Percentiles rank a stretch among this genome's conserved stretches.
Conservation (phyloP, 2,113 vertebrate species). For the Haplochromis burtoni region DNA sequence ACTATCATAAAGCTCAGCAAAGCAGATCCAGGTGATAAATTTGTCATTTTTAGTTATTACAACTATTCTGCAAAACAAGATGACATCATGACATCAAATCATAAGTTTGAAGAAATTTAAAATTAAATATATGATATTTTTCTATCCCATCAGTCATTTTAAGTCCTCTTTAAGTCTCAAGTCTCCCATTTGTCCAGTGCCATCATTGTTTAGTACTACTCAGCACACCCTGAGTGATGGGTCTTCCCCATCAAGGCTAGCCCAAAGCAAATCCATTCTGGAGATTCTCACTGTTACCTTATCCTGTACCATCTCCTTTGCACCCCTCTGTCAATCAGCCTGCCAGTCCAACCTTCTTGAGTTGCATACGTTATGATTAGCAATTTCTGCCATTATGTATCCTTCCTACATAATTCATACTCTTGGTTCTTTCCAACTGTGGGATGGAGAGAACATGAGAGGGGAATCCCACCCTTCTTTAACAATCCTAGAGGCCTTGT, state of each 20-base stretch:
- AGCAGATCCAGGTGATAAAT: not conserved
- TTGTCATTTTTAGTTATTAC: not conserved
- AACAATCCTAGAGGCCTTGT: constrained; percentile 36
- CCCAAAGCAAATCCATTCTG: not conserved
- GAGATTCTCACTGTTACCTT: constrained; percentile 39
- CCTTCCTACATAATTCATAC: constrained; percentile 64
- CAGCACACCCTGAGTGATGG: not conserved
- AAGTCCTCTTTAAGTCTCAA: not conserved
- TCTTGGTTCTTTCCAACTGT: constrained; percentile 30
- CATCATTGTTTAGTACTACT: not conserved
- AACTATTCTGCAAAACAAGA: not conserved
- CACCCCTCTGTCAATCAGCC: constrained; percentile 47
- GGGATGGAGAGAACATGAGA: constrained; percentile 50
- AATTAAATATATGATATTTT: not conserved
- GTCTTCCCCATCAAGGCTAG: constrained; percentile 16
- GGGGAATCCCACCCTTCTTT: constrained; percentile 57
- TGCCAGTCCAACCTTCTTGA: constrained; percentile 41
- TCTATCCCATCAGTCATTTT: not conserved
- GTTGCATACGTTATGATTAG: constrained; percentile 65
- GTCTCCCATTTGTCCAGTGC: not conserved
- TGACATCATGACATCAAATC: not conserved
- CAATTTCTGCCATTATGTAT: constrained; percentile 70
- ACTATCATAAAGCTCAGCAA: not conserved
- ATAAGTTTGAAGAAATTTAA: not conserved
- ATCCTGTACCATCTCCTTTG: constrained; percentile 29